Conservation (phyloP, 2,888 invertebrate species). For the Achlya flavicornis region DNA sequence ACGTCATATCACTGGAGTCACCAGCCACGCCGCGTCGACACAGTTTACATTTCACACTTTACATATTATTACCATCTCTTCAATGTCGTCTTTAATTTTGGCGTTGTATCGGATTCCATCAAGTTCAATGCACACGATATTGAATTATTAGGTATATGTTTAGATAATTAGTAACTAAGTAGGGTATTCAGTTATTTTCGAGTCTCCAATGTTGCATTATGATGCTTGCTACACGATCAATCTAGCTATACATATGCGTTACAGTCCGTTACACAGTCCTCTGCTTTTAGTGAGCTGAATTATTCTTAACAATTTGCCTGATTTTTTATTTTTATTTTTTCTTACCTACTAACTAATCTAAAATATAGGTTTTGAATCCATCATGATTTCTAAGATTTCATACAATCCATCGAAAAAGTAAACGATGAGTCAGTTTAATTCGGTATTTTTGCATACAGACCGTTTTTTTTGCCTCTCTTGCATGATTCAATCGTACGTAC, state of each 20-base stretch:
- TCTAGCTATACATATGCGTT: too few relatives aligned
- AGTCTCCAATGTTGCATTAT: background rate
- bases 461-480: background rate
- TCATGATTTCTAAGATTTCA: too few relatives aligned
- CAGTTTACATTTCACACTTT: background rate
- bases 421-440: too few relatives aligned
- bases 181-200: background rate
- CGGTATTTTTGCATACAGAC: too few relatives aligned
- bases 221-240: too few relatives aligned
- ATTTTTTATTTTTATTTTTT: too few relatives aligned
- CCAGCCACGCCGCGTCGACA: background rate
- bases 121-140: background rate
- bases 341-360: too few relatives aligned
- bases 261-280: too few relatives aligned
- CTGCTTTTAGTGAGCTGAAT: too few relatives aligned
- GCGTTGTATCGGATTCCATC: background rate
- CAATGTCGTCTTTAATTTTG: background rate
- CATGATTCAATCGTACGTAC: background rate
- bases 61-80: background rate
- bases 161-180: background rate
- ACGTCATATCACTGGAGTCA: background rate
- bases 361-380: too few relatives aligned
- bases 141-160: background rate
- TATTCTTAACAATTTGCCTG: too few relatives aligned
- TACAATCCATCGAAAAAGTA: too few relatives aligned